A percentile compares a stretch with the other conserved stretches of the same genome.
These are phyloP conservation scores for Python bivittatus DNA, from an alignment of 2,113 vertebrate species.

Conservation along the genomic window DNA sequence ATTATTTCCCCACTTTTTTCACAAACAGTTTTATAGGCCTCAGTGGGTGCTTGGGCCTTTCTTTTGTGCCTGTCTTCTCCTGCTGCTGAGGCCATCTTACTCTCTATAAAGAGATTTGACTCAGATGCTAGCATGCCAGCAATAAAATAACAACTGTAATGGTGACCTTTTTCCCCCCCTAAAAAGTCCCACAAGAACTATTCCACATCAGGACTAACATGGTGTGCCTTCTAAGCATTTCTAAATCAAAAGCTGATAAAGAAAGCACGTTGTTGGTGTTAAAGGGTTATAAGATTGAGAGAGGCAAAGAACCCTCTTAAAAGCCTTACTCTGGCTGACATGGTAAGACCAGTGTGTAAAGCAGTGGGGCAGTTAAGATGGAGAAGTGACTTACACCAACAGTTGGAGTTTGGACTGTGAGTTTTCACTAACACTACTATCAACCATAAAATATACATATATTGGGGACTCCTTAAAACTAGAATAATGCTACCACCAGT, in stretches of 20 bases:
- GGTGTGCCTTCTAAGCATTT: constrained; percentile 58
- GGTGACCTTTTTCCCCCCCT: background rate
- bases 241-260: constrained; percentile 70
- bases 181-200: constrained; percentile 12
- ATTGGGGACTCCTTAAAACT: background rate
- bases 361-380: constrained; percentile 55
- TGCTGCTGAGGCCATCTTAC: background rate
- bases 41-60: background rate
- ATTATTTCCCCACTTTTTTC: background rate
- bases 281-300: constrained; percentile 32
- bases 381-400: constrained; percentile 54
- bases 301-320: constrained; percentile 63
- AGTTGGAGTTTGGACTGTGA: constrained; percentile 47
- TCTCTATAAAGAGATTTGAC: constrained; percentile 45
- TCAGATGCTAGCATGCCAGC: constrained; percentile 21
- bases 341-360: constrained; percentile 61
- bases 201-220: constrained; percentile 57
- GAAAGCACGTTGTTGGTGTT: constrained; percentile 53
- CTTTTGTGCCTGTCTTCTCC: rapidly evolving
- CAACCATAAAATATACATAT: background rate
- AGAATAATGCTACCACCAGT: background rate
- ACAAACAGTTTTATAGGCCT: background rate
- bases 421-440: constrained; percentile 24
- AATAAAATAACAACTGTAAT: background rate
- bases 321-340: constrained; percentile 66